Percentiles rank a stretch among this genome's conserved stretches.
These are phyloP conservation scores for Atractosteus spatula DNA, from an alignment of 2,113 vertebrate species.

Conservation along the genomic window DNA sequence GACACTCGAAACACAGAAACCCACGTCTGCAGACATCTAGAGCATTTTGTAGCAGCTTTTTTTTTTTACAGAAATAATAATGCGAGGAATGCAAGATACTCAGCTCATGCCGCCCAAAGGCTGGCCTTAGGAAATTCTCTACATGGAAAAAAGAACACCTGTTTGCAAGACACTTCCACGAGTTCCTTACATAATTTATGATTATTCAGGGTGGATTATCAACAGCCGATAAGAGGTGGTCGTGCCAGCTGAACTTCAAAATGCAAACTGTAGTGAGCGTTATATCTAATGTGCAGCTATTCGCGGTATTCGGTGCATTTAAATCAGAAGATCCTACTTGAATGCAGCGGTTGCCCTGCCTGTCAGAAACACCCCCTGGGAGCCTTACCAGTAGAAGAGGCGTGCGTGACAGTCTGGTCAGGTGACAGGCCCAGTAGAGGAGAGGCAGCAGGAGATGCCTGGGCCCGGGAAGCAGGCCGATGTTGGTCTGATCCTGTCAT, in stretches of 20 bases:
- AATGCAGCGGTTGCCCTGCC: constrained; percentile 66
- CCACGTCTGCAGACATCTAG: background rate
- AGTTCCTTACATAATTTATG: constrained; percentile 53
- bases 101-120: constrained; percentile 39
- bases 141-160: constrained; percentile 55
- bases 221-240: constrained; percentile 57
- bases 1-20: background rate
- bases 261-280: constrained; percentile 53
- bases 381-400: constrained; percentile 72
- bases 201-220: constrained; percentile 67
- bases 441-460: constrained; percentile 58
- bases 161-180: constrained; percentile 57
- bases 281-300: constrained; percentile 56
- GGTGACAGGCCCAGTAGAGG: constrained; percentile 58
- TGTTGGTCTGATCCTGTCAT: constrained; percentile 70
- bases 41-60: constrained; percentile 7
- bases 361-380: constrained; percentile 66
- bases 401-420: constrained; percentile 65
- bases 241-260: constrained; percentile 71
- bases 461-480: constrained; percentile 55
- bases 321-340: constrained; percentile 79
- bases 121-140: constrained; percentile 21
- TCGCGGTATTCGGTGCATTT: constrained; percentile 76
- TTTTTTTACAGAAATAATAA: constrained; percentile 36
- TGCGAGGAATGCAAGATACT: constrained; percentile 42